A percentile compares a stretch with the other conserved stretches of the same genome.
These are phyloP conservation scores for Kradibia gibbosae DNA, from an alignment of 1,140 invertebrate species.

Conservation along the genomic window DNA sequence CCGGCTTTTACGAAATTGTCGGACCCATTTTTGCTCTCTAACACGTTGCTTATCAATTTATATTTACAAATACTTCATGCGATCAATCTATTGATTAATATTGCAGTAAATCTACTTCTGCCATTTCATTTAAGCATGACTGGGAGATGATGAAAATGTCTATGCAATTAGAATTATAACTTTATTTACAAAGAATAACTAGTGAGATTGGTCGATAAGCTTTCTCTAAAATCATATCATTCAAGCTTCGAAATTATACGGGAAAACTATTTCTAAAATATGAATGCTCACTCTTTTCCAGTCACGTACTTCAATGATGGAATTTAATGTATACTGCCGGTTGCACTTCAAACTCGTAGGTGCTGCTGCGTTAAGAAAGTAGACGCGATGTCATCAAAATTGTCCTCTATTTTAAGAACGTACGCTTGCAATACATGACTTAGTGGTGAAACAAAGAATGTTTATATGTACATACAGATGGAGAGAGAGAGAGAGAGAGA, in stretches of 20 bases:
- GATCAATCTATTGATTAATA: slow-evolving; percentile 4
- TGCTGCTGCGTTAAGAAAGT: slow-evolving; percentile 19
- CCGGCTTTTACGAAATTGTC: slow-evolving; percentile 1
- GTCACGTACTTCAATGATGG: neutral
- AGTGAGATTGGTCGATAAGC: neutral
- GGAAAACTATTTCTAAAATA: neutral
- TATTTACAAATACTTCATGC: neutral
- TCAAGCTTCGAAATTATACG: neutral
- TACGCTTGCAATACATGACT: neutral
- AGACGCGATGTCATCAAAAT: slow-evolving; percentile 38
- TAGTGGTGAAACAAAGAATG: neutral
- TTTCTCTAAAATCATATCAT: neutral
- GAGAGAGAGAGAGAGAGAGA: slow-evolving; percentile 4
- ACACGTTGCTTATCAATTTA: no score
- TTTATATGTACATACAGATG: no score
- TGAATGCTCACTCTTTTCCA: neutral
- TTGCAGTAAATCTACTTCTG: neutral
- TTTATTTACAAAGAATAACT: neutral
- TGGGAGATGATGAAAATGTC: neutral
- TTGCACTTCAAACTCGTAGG: slow-evolving; percentile 36
- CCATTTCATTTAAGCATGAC: slow-evolving; percentile 2
- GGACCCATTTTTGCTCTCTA: neutral
- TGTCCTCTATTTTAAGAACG: slow-evolving; percentile 10
- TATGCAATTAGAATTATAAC: neutral
- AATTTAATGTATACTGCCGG: neutral